Conservation (phyloP, 2,888 invertebrate genomes). For the Laspeyria flexula region DNA sequence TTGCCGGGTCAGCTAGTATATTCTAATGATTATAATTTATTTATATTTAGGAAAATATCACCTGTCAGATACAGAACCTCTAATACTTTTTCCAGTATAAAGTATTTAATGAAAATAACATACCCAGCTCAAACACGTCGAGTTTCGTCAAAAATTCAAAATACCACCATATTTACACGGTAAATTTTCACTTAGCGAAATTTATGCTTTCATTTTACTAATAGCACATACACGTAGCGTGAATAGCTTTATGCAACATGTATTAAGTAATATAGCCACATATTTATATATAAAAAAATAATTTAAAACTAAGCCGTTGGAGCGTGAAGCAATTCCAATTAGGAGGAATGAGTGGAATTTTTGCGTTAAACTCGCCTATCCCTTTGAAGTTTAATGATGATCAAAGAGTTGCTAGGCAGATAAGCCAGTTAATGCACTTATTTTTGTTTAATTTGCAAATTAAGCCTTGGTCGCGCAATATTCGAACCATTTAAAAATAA, state of each 20-base stretch:
- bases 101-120: not conserved
- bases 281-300: constrained; percentile 9
- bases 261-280: constrained; percentile 25
- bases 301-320: not conserved
- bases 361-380: constrained; percentile 3
- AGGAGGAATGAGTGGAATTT: constrained; percentile 14
- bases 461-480: too few species aligned
- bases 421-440: too few species aligned
- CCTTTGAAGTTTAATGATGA: constrained; percentile 11
- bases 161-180: constrained; percentile 15
- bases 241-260: constrained; percentile 24
- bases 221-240: constrained; percentile 22
- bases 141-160: constrained; percentile 15
- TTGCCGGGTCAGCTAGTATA: too few species aligned
- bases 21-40: too few species aligned
- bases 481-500: too few species aligned
- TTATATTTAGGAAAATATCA: too few species aligned
- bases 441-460: too few species aligned
- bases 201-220: constrained; percentile 38
- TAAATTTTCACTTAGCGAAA: constrained; percentile 20
- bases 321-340: constrained; percentile 16
- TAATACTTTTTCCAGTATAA: not conserved
- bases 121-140: constrained; percentile 5
- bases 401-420: not conserved
- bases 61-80: too few species aligned